Percentiles rank a stretch among this genome's conserved stretches.
phyloP scores from a whole-genome alignment of 2,113 vertebrate genomes.

The Solenodon paradoxus region DNA sequence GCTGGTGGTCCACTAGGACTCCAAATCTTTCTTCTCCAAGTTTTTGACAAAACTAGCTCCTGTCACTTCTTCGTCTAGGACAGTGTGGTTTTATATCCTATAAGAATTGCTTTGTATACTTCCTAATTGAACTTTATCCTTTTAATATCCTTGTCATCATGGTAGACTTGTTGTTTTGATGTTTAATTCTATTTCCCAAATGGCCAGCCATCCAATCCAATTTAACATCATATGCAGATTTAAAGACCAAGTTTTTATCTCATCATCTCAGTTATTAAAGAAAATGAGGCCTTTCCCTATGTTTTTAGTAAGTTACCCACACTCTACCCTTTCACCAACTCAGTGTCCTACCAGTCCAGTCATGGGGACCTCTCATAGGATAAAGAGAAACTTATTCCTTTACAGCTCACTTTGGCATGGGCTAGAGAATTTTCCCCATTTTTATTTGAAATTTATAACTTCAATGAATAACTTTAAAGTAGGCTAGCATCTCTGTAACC shows the following conservation, averaged over 20 bases:
- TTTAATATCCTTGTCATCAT: background rate
- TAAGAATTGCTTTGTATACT: background rate
- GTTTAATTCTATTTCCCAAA: background rate
- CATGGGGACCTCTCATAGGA: background rate
- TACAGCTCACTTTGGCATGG: background rate
- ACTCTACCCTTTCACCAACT: background rate
- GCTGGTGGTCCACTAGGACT: background rate
- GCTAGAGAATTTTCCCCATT: background rate
- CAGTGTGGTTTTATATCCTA: background rate
- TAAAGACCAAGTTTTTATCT: background rate
- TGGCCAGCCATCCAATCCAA: background rate
- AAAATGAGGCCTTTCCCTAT: background rate
- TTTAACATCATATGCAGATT: background rate
- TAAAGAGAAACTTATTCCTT: background rate
- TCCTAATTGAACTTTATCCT: background rate
- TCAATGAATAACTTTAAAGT: background rate
- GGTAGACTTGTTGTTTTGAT: background rate
- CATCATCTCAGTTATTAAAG: background rate
- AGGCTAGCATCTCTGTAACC: background rate
- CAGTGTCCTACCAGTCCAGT: background rate
- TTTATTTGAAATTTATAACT: background rate
- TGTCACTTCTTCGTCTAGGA: background rate
- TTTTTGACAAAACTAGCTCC: background rate
- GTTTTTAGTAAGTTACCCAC: background rate
- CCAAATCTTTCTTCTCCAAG: background rate